Evolutionary conservation across 1,140 invertebrate species (phyloP).

Genomic region (Magallana ariakensis): DNA sequence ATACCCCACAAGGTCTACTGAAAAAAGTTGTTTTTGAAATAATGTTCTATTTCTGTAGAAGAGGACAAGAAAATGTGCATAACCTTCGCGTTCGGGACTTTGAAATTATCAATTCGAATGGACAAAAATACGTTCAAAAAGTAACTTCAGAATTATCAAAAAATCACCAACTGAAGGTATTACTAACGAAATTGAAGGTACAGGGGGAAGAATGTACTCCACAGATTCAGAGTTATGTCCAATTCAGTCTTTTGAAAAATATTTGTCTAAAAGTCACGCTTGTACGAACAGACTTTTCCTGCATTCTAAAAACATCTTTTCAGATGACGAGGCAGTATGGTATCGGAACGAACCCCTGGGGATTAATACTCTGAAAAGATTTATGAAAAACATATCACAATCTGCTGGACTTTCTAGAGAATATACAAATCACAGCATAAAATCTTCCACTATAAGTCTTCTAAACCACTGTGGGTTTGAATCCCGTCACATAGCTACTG

Average conservation of each 20-base stretch:
- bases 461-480: slow-evolving; percentile 40
- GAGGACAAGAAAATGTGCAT: slow-evolving; percentile 38
- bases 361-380: neutral
- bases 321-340: slow-evolving; percentile 32
- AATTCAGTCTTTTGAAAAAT: slow-evolving; percentile 38
- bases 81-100: neutral
- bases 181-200: slow-evolving; percentile 40
- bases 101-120: neutral
- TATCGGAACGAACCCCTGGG: slow-evolving; percentile 40
- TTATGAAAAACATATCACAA: slow-evolving; percentile 43
- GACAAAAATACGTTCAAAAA: slow-evolving; percentile 19
- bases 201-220: too few species aligned
- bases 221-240: slow-evolving; percentile 8
- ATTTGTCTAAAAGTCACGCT: slow-evolving; percentile 12
- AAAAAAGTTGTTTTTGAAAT: slow-evolving; percentile 41
- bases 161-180: slow-evolving; percentile 49
- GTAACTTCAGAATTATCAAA: slow-evolving; percentile 29
- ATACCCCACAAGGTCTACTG: slow-evolving; percentile 37
- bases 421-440: slow-evolving; percentile 36
- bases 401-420: neutral
- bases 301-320: slow-evolving; percentile 22
- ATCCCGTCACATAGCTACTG: too few species aligned
- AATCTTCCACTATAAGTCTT: slow-evolving; percentile 24
- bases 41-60: too few species aligned
- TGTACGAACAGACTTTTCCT: slow-evolving; percentile 17